Evolutionary conservation across 2,888 invertebrate genomes (phyloP), one percentile per base, ranked within the genome.

Genomic region (Fragum sueziense): DNA sequence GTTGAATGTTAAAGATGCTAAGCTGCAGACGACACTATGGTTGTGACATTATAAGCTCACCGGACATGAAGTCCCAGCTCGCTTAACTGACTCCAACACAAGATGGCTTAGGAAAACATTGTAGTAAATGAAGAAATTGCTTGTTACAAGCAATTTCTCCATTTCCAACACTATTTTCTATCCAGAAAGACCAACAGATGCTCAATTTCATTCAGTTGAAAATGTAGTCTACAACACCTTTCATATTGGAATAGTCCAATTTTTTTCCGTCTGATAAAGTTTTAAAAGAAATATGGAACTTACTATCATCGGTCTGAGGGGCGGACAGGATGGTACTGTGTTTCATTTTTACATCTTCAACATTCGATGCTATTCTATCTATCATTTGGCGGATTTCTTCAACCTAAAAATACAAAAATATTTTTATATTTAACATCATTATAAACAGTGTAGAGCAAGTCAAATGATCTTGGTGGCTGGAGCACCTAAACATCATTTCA

Each of bases 321-420:
- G 98, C 98, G 92, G 99, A 98, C 92, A 99, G 95, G 93, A 99
- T 99, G 94, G 98, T 97, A 95, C 99, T 99, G 95, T 99, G 99
- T 95, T 99, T 99, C 95, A 98, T 99, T 96, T 99, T 99, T 84
- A 99, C 99, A 94, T 99, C 99, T 93, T 99, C 99, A 88, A 99
- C 99, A 95, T 99, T 99, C 92, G 97, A 96, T 94, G 99, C 98
- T 93, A 99, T 99, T 95, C 98, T 98, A 94, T 99, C 99, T 95
- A 99, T 99, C 97, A 99, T 99, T 94, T 98, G 98, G 92, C 99
- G 96, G 94, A 99, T 99, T 95, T 99, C 99, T 95, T 99, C 99
- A 94, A 99, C 99, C 97, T 98, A 94, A 31, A 90, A 90, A 67
- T 93, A 94, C 37, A 77, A 65, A 71, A n/a, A n/a, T n/a, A n/a